Evolutionary conservation across 64 coral and sea anemone genomes (phyloP).

Genomic region (Montipora efflorescens): DNA sequence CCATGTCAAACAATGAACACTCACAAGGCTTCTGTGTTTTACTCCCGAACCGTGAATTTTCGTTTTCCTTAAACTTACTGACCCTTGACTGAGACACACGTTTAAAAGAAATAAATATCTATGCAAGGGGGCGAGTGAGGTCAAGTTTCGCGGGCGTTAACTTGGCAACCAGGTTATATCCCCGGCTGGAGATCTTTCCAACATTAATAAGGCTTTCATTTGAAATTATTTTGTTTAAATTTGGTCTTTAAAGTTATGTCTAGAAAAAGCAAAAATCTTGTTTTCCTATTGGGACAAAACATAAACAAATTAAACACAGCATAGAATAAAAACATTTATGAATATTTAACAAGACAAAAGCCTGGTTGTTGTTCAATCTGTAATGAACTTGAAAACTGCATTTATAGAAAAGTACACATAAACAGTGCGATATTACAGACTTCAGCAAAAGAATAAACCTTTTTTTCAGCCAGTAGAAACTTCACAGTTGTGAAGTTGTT

Average conservation of each 20-base stretch:
- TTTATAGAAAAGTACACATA: not conserved
- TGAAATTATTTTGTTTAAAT: no score
- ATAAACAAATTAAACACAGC: not conserved
- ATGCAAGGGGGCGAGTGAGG: not conserved
- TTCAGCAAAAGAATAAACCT: not conserved
- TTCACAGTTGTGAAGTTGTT: slow-evolving; percentile 78
- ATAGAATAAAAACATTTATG: not conserved
- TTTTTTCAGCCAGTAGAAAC: slow-evolving; percentile 78
- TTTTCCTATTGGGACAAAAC: not conserved
- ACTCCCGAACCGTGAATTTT: not conserved
- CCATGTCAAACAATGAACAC: not conserved
- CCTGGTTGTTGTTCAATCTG: not conserved
- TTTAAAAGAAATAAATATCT: not conserved
- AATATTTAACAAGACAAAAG: not conserved
- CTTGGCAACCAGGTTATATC: not conserved
- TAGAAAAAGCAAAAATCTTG: not conserved
- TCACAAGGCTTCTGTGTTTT: not conserved
- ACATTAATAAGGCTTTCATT: not conserved
- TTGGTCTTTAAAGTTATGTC: not conserved
- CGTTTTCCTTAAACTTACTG: not conserved
- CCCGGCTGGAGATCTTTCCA: not conserved
- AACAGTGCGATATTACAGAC: not conserved
- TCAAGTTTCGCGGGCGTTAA: not conserved
- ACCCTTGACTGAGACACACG: not conserved
- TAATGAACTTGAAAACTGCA: not conserved